phyloP scores from a whole-genome alignment of 2,888 invertebrate species.

The Ferrisia virgata region DNA sequence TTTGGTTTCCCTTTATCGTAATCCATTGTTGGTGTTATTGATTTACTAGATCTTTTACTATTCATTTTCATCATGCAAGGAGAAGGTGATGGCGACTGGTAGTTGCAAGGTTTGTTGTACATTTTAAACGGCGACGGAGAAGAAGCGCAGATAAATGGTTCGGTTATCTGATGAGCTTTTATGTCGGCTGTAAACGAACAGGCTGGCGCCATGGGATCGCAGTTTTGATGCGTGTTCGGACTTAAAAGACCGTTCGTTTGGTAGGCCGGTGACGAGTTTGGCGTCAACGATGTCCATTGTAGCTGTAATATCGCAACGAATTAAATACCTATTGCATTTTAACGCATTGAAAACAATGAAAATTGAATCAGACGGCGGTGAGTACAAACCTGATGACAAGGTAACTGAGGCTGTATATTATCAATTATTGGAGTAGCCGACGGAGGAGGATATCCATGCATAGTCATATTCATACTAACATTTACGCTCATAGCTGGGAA shows the following conservation, averaged over 20 bases:
- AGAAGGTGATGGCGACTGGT: slow-evolving; percentile 24
- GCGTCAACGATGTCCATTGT: slow-evolving; percentile 42
- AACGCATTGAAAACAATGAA: too few species aligned
- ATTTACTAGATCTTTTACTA: neutral
- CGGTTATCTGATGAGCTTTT: slow-evolving; percentile 32
- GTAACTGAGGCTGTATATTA: slow-evolving; percentile 56
- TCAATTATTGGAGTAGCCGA: slow-evolving; percentile 51
- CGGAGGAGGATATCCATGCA: slow-evolving; percentile 62
- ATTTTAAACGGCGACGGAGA: slow-evolving; percentile 40
- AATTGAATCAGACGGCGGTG: too few species aligned
- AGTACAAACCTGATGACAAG: slow-evolving; percentile 65
- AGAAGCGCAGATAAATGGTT: slow-evolving; percentile 12
- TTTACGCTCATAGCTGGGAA: slow-evolving; percentile 91
- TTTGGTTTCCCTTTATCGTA: slow-evolving; percentile 64
- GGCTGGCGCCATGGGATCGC: slow-evolving; percentile 62
- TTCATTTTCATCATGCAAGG: slow-evolving; percentile 20
- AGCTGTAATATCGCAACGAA: neutral
- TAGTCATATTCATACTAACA: slow-evolving; percentile 97
- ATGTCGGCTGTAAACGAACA: slow-evolving; percentile 78
- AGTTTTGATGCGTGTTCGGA: slow-evolving; percentile 36
- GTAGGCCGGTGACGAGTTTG: slow-evolving; percentile 48
- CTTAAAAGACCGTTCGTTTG: slow-evolving; percentile 4
- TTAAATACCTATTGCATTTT: neutral
- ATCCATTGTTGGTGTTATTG: neutral
- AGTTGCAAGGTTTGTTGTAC: slow-evolving; percentile 42